Conservation (phyloP, 2,797 vertebrate genomes). For the Knipowitschia caucasica region DNA sequence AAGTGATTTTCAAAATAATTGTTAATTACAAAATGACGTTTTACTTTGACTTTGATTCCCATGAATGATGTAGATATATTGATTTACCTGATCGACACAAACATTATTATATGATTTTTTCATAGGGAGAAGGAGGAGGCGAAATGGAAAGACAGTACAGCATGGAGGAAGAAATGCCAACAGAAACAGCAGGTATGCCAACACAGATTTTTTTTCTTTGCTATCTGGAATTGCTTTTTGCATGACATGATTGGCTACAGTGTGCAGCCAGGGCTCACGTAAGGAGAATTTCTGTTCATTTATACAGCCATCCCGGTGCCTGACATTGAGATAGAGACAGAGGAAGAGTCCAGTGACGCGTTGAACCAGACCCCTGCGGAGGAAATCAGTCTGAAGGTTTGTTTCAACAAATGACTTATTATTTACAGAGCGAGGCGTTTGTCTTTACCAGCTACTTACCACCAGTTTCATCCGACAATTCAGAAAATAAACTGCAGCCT, state of each 20-base stretch:
- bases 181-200: conserved; percentile 68
- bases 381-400: conserved; percentile 52
- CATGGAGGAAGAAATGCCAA: conserved; percentile 70
- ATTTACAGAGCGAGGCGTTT: too few relatives aligned
- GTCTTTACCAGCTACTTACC: too few relatives aligned
- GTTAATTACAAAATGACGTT: too few relatives aligned
- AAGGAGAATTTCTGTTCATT: conserved; percentile 6
- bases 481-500: too few relatives aligned
- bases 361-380: conserved; percentile 48
- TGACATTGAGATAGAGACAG: conserved; percentile 47
- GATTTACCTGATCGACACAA: conserved; percentile 12
- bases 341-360: conserved; percentile 45
- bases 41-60: not conserved
- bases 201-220: not conserved
- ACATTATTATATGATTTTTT: conserved; percentile 24
- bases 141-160: conserved; percentile 77
- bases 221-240: not conserved
- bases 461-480: too few relatives aligned
- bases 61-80: not conserved
- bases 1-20: too few relatives aligned
- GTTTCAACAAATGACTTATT: conserved; percentile 1
- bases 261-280: not conserved
- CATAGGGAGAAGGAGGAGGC: conserved; percentile 75
- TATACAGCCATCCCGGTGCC: conserved; percentile 40
- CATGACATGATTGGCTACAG: conserved; percentile 1